These are phyloP conservation scores for Gortyna flavago DNA, from an alignment of 2,888 invertebrate species.

Conservation along the genomic window DNA sequence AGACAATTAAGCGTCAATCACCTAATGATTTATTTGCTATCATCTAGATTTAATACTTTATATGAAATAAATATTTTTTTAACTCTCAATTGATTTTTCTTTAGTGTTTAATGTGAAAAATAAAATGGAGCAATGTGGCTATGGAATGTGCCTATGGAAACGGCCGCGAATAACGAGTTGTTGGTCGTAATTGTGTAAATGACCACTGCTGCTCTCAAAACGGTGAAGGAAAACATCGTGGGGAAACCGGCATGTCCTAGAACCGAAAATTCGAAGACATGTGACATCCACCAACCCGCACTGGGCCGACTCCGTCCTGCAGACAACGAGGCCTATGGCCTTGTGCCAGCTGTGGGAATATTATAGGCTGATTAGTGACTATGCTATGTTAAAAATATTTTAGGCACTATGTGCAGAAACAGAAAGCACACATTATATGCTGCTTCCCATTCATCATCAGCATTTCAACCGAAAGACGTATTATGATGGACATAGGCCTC, in stretches of 20 bases:
- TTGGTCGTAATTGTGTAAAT: not conserved
- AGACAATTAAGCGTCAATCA: not conserved
- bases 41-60: slow-evolving; percentile 6
- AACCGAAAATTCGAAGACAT: not conserved
- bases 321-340: not conserved
- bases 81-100: not conserved
- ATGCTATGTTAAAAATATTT: not conserved
- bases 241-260: not conserved
- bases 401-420: not conserved
- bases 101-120: not conserved
- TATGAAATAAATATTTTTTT: slow-evolving; percentile 26
- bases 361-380: not conserved
- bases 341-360: not conserved
- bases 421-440: not conserved
- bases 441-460: not conserved
- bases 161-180: not conserved
- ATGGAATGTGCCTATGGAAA: not conserved
- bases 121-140: not conserved
- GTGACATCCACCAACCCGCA: not conserved
- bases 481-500: not conserved
- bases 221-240: not conserved
- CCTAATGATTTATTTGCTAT: slow-evolving; percentile 11
- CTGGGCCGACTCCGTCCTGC: not conserved
- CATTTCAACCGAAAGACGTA: not conserved
- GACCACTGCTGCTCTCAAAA: not conserved